phyloP scores from a whole-genome alignment of 1,140 invertebrate genomes.

The Pseudomyrmex flavicornis region DNA sequence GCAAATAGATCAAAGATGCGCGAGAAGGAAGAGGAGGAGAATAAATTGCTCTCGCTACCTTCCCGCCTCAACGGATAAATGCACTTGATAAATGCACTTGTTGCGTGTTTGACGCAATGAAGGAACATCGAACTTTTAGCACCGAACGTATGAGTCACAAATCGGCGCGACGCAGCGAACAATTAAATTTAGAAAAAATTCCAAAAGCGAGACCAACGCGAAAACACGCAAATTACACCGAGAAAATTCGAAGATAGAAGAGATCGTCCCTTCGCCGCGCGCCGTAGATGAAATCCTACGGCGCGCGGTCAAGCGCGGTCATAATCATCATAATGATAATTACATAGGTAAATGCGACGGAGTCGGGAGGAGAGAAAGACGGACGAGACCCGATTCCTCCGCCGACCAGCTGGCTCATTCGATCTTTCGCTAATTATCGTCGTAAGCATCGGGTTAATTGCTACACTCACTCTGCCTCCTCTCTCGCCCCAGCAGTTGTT shows the following conservation, averaged over 20 bases:
- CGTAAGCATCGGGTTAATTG: conserved; percentile 83
- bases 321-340: conserved; percentile 84
- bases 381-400: conserved; percentile 70
- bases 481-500: conserved; percentile 51
- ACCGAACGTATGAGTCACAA: background rate
- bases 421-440: conserved; percentile 83
- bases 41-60: conserved; percentile 41
- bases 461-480: conserved; percentile 72
- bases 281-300: conserved; percentile 51
- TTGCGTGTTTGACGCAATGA: conserved; percentile 54
- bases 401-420: conserved; percentile 83
- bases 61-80: conserved; percentile 42
- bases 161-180: conserved; percentile 3
- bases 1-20: conserved; percentile 21
- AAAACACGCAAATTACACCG: background rate
- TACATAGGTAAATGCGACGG: conserved; percentile 82
- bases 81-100: conserved; percentile 59
- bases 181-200: conserved; percentile 22
- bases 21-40: background rate
- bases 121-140: conserved; percentile 17
- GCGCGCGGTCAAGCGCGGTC: conserved; percentile 65
- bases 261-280: conserved; percentile 67
- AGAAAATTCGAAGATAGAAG: conserved; percentile 37
- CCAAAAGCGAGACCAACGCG: background rate
- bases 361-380: conserved; percentile 16